Base-by-base conservation (phyloP, 2,888 invertebrate genomes). In the Dicyrtomina minuta region DNA sequence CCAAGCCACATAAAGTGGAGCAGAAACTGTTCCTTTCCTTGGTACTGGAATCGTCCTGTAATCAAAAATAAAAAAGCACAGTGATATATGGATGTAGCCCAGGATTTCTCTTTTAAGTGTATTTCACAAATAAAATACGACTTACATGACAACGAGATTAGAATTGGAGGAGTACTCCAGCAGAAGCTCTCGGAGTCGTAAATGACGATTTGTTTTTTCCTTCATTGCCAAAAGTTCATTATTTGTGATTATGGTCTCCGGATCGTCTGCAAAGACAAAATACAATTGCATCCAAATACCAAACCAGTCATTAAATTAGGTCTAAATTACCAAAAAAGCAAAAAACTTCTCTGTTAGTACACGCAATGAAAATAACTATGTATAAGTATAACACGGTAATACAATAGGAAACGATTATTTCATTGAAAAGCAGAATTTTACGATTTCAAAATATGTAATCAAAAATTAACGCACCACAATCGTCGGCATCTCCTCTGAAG, bases 1-100 rank as follows among this genome's bases (percentile, higher is more conserved):
- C 97, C 97, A 98, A 13, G 94, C 91, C 93, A 96, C 92, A 84
- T 96, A 97, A 61, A 97, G 84, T 0, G 93, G 90, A 2, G 96
- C 92, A 1, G 95, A 92, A 66, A 95, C 90, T 0, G 90, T 90
- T 55, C 91, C 93, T 78, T 95, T 94, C 76, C 94, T 87, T 1
- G 96, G 96, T 89, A 96, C 93, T 33, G 96, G 96, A 73, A 97
- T 84, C 6, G 97, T 96, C 87, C 90, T 90, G 79, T 20, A 5
- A 49, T 20, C 49, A 17, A 49, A n/a, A n/a, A 44, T 1, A 44
- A 1, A 5, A 44, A 3, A 44, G n/a, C n/a, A n/a, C n/a, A n/a
- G n/a, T n/a, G n/a, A n/a, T n/a, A n/a, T n/a, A n/a, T n/a, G n/a
- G n/a, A n/a, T n/a, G n/a, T n/a, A n/a, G n/a, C n/a, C n/a, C n/a